Conservation (phyloP, 2,888 invertebrate genomes). For the Trypoxylon attenuatum region DNA sequence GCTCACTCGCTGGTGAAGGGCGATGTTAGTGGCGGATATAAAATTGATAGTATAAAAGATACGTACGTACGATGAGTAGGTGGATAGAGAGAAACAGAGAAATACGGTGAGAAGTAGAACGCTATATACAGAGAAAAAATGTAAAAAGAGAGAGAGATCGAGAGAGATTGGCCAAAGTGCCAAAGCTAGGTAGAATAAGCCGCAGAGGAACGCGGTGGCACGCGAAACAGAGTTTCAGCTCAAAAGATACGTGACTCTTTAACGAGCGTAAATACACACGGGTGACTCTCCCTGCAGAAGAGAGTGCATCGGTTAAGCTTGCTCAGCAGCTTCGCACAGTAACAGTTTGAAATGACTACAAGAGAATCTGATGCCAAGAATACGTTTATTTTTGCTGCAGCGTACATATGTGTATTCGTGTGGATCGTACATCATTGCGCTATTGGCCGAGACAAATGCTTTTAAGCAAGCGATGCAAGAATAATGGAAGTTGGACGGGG, state of each 20-base stretch:
- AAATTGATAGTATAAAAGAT: slow-evolving; percentile 62
- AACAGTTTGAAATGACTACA: slow-evolving; percentile 19
- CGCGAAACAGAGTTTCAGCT: neutral
- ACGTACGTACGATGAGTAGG: slow-evolving; percentile 66
- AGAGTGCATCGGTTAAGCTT: neutral
- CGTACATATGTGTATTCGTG: slow-evolving; percentile 14
- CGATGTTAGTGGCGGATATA: slow-evolving; percentile 41
- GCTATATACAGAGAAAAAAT: too few relatives aligned
- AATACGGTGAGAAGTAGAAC: too few relatives aligned
- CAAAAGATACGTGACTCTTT: neutral
- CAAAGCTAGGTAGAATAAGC: slow-evolving; percentile 45
- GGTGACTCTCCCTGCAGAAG: neutral
- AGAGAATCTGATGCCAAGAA: slow-evolving; percentile 28
- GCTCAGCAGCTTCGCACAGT: neutral
- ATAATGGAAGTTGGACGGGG: slow-evolving; percentile 24
- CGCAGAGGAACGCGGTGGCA: slow-evolving; percentile 26
- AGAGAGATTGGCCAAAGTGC: slow-evolving; percentile 63
- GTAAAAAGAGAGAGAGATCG: slow-evolving; percentile 65
- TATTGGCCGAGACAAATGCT: neutral
- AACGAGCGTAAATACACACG: neutral
- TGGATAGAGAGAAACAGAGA: slow-evolving; percentile 63
- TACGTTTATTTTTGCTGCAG: slow-evolving; percentile 36
- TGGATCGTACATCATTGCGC: neutral
- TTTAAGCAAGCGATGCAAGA: slow-evolving; percentile 22
- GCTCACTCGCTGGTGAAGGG: slow-evolving; percentile 23